Evolutionary conservation across 2,113 vertebrate species (phyloP), one percentile per base, ranked within the genome.

Genomic region (Atherinomorus stipes): DNA sequence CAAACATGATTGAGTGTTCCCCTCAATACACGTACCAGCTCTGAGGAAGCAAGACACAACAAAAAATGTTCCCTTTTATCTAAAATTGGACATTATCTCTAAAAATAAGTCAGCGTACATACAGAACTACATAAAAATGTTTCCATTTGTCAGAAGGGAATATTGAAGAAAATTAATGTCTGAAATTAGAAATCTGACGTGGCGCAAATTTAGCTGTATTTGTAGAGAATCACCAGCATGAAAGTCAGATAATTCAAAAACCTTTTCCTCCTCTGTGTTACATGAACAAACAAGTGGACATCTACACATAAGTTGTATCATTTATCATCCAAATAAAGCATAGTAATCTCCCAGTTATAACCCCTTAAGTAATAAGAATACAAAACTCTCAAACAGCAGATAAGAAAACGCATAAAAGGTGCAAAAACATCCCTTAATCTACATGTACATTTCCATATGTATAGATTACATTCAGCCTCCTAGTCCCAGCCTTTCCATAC

Each of bases 11-110:
- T 8, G 47, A 62, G 8, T 56, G 6, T 42, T 11, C 34, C 54
- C n/a, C 8, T 18, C 23, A 52, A 19, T n/a, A n/a, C 42, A 61
- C 26, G 21, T 3, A 25, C 8, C 12, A 13, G 28, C 26, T 49
- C 9, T 47, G 38, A 71, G 28, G 31, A 25, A 61, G 31, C 16
- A 31, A 65, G 4, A 64, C 12, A 34, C 44, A 11, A 21, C 66
- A 78, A 54, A n/a, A 7, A 15, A 26, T 25, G 42, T 54, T 87
- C 76, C 67, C 31, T 78, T 82, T 73, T n/a, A 77, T 69, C 44
- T 51, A 59, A 47, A 65, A 31, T n/a, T 31, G 74, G 25, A 53
- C 61, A 52, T 68, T 15, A 50, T 52, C 25, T 53, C 38, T 22
- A 23, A 76, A 49, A n/a, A n/a, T n/a, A 49, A 50, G 72, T 50